These are phyloP conservation scores for Leptinotarsa haldemani DNA, from an alignment of 2,888 invertebrate genomes.

Conservation along the genomic window DNA sequence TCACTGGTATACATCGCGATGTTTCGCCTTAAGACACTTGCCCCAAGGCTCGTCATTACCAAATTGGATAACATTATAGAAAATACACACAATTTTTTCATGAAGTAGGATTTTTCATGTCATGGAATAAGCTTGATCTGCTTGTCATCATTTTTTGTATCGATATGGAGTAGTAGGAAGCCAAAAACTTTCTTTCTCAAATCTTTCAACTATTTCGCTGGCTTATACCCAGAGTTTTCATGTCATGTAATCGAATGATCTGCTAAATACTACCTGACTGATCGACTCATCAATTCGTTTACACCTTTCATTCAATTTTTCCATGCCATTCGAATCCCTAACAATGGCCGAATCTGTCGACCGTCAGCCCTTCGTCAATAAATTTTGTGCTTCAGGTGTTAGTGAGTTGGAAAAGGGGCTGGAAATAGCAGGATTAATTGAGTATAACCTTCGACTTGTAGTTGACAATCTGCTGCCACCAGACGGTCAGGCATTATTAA, in stretches of 20 bases:
- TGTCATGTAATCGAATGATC: neutral
- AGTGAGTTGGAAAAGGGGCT: slow-evolving; percentile 19
- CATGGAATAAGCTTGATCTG: no score
- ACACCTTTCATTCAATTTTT: neutral
- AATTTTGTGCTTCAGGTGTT: slow-evolving; percentile 15
- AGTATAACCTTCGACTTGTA: slow-evolving; percentile 43
- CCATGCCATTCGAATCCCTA: neutral
- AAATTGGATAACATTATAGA: no score
- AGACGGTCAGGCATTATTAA: slow-evolving; percentile 39
- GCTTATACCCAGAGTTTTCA: no score
- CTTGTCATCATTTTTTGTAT: no score
- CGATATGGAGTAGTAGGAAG: no score
- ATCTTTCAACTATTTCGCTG: no score
- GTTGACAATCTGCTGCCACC: slow-evolving; percentile 41
- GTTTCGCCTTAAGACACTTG: no score
- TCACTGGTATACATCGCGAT: no score
- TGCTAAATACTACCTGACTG: neutral
- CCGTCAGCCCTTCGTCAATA: slow-evolving; percentile 14
- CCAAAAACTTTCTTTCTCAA: no score
- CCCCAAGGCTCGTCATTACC: no score
- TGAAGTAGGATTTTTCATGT: no score
- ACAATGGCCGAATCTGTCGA: neutral
- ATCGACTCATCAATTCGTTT: neutral
- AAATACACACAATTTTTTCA: no score
- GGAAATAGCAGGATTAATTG: slow-evolving; percentile 38